phyloP scores from a whole-genome alignment of 2,113 vertebrate species.

The Channa maculata region DNA sequence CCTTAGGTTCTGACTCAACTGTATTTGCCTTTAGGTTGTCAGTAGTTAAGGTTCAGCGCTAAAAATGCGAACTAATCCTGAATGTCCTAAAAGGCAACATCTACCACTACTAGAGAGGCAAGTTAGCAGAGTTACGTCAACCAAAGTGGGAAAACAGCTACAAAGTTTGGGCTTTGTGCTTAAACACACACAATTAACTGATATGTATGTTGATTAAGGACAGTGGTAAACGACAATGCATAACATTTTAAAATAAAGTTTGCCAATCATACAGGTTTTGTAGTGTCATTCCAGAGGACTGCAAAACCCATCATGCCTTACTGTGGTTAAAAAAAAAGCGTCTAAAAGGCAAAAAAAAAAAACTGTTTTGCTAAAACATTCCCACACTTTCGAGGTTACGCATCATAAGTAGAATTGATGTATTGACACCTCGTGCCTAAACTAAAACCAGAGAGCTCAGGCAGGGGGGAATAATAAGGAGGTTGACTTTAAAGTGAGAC shows the following conservation, averaged over 20 bases:
- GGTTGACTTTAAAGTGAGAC: conserved; percentile 42
- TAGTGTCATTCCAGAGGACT: conserved; percentile 53
- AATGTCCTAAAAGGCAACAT: conserved; percentile 70
- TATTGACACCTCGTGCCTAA: conserved; percentile 33
- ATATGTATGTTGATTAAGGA: conserved; percentile 57
- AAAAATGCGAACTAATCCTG: conserved; percentile 57
- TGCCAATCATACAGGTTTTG: conserved; percentile 76
- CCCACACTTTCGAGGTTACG: conserved; percentile 33
- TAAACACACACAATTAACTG: conserved; percentile 29
- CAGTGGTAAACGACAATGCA: conserved; percentile 19
- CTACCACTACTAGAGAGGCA: conserved; percentile 38
- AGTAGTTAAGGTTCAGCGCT: conserved; percentile 64
- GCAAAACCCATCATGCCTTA: conserved; percentile 78
- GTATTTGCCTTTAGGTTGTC: conserved; percentile 35
- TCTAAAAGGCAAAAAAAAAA: conserved; percentile 21
- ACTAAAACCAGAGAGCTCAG: conserved; percentile 41
- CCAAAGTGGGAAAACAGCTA: conserved; percentile 14
- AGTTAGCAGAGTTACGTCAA: conserved; percentile 41
- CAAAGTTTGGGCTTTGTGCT: conserved; percentile 53
- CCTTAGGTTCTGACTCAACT: conserved; percentile 34
- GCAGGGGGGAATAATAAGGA: conserved; percentile 7
- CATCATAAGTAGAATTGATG: conserved; percentile 36
- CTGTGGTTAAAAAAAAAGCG: conserved; percentile 48
- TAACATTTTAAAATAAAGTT: conserved; percentile 50
- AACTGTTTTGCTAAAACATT: conserved; percentile 14